Conservation (phyloP, 2,888 invertebrate species). For the Auanema sp. region DNA sequence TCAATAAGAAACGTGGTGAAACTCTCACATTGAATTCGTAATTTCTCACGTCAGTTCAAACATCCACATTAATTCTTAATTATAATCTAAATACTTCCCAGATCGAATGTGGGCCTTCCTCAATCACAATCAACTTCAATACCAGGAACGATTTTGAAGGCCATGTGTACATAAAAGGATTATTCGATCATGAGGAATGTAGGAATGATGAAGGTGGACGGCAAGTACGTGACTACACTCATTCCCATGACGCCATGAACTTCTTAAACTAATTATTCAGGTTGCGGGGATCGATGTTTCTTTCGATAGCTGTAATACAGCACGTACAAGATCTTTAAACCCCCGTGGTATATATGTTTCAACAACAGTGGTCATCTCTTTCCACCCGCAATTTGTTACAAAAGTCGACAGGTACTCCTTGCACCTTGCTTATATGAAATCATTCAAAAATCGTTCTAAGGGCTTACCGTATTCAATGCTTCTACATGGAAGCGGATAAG, state of each 20-base stretch:
- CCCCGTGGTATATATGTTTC: constrained; percentile 62
- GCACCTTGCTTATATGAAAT: not conserved
- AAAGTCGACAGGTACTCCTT: constrained; percentile 44
- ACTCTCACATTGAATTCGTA: not conserved
- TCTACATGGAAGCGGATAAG: constrained; percentile 62
- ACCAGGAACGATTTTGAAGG: constrained; percentile 51
- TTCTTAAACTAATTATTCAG: constrained; percentile 13
- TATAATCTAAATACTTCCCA: constrained; percentile 16
- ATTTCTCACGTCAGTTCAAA: not conserved
- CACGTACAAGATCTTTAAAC: constrained; percentile 60
- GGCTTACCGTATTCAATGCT: constrained; percentile 58
- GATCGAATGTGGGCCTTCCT: constrained; percentile 62
- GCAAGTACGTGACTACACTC: constrained; percentile 49
- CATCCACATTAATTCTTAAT: not conserved
- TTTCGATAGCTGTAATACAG: constrained; percentile 44
- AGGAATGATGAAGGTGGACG: constrained; percentile 41
- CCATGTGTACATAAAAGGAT: constrained; percentile 55
- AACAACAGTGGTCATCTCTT: constrained; percentile 62
- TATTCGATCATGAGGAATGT: constrained; percentile 46
- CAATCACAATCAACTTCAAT: constrained; percentile 58
- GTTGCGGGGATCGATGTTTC: constrained; percentile 62
- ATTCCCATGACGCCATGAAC: not conserved
- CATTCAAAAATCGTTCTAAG: constrained; percentile 22
- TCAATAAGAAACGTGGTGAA: no score
- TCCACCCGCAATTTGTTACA: constrained; percentile 63